These are phyloP conservation scores for Harpegnathos saltator DNA, from an alignment of 1,140 invertebrate species.

Conservation along the genomic window DNA sequence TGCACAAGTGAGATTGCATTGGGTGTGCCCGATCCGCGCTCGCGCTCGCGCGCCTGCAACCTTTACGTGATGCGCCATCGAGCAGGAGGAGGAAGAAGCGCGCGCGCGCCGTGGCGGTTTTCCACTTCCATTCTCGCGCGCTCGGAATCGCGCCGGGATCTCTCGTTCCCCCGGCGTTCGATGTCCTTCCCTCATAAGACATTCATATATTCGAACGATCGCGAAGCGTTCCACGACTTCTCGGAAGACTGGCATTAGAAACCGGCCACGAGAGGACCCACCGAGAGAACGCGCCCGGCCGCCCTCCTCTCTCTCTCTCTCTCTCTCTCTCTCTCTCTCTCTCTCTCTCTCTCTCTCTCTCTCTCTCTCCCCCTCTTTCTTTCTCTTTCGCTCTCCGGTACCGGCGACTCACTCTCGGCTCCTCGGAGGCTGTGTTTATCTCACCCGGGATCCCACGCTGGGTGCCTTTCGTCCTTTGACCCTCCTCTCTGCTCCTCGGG, in stretches of 20 bases:
- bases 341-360: constrained; percentile 42
- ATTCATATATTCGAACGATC: constrained; percentile 77
- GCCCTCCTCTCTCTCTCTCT: constrained; percentile 52
- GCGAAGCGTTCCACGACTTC: constrained; percentile 71
- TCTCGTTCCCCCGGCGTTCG: constrained; percentile 15
- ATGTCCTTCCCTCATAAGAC: constrained; percentile 69
- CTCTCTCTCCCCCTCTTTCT: constrained; percentile 55
- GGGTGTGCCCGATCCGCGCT: constrained; percentile 40
- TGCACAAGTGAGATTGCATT: constrained; percentile 56
- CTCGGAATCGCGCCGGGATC: constrained; percentile 30
- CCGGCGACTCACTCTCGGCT: constrained; percentile 53
- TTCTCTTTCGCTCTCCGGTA: too few relatives aligned
- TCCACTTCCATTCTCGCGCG: constrained; percentile 51
- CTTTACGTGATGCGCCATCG: constrained; percentile 51
- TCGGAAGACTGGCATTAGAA: constrained; percentile 76
- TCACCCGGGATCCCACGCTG: constrained; percentile 72
- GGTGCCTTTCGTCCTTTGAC: constrained; percentile 75
- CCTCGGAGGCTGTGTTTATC: constrained; percentile 67
- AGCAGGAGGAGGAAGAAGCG: background rate
- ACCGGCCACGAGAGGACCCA: constrained; percentile 66
- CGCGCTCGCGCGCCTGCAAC: constrained; percentile 27
- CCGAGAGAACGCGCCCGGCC: constrained; percentile 61
- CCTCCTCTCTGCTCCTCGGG: constrained; percentile 58
- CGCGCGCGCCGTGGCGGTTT: background rate
- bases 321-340: constrained; percentile 48